These are phyloP conservation scores for Dicycla oo DNA, from an alignment of 2,888 invertebrate genomes.

Conservation along the genomic window DNA sequence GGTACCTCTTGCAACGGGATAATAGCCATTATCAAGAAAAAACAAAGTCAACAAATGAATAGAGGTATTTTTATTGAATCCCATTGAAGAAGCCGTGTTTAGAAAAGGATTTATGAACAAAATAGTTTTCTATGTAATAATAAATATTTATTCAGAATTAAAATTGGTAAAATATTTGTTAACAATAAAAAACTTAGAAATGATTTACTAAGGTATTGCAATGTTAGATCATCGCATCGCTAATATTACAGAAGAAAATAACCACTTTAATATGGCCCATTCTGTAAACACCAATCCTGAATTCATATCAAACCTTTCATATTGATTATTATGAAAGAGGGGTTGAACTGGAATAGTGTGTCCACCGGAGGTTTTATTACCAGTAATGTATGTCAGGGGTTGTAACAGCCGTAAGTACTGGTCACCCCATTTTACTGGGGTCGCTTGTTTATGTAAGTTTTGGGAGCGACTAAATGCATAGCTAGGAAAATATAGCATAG, in stretches of 20 bases:
- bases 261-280: neutral
- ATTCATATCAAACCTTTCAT: constrained; percentile 25
- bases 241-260: neutral
- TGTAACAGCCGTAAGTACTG: constrained; percentile 48
- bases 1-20: no score
- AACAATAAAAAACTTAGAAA: no score
- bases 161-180: no score
- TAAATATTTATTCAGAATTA: no score
- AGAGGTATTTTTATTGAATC: no score
- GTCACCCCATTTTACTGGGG: constrained; percentile 56
- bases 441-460: constrained; percentile 38
- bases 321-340: constrained; percentile 40
- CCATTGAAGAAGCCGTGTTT: no score
- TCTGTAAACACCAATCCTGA: neutral
- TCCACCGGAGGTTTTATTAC: constrained; percentile 47
- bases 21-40: neutral
- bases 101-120: neutral
- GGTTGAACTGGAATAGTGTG: constrained; percentile 28
- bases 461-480: constrained; percentile 19
- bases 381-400: constrained; percentile 54
- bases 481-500: neutral
- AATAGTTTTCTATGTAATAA: neutral
- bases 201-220: no score
- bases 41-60: neutral
- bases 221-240: no score